These are phyloP conservation scores for Phoeniculus purpureus DNA, from an alignment of 2,797 vertebrate species.

Conservation along the genomic window DNA sequence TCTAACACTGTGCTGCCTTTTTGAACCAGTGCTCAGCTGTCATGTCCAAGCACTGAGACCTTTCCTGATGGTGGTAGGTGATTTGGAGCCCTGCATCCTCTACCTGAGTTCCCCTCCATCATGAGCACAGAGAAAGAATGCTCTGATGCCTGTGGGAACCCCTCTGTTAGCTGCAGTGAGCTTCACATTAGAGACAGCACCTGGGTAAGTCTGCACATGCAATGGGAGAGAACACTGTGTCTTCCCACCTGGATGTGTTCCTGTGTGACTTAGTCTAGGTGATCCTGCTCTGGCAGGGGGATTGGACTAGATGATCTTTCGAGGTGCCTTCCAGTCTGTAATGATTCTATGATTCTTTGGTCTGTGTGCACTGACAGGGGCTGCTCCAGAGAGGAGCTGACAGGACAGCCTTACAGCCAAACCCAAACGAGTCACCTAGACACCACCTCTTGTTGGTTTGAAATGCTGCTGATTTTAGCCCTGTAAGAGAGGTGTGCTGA, in stretches of 20 bases:
- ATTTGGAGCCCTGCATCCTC: neutral
- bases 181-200: neutral
- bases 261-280: too few species aligned
- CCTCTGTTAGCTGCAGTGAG: neutral
- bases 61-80: neutral
- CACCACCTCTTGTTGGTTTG: neutral
- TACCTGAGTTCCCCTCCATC: neutral
- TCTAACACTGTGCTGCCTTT: neutral
- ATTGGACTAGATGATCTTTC: too few species aligned
- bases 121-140: accelerated
- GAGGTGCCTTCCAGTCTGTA: too few species aligned
- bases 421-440: conserved; percentile 10
- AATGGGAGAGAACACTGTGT: neutral
- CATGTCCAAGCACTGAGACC: neutral
- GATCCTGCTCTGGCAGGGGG: too few species aligned
- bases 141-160: neutral
- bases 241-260: too few species aligned
- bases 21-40: neutral
- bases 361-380: neutral
- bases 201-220: neutral
- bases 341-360: neutral
- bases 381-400: conserved; percentile 37
- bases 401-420: conserved; percentile 30
- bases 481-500: neutral
- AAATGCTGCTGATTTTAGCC: neutral